Evolutionary conservation across 37 sponge, comb jelly and placozoan genomes (phyloP).

Genomic region (Ephydatia muelleri): DNA sequence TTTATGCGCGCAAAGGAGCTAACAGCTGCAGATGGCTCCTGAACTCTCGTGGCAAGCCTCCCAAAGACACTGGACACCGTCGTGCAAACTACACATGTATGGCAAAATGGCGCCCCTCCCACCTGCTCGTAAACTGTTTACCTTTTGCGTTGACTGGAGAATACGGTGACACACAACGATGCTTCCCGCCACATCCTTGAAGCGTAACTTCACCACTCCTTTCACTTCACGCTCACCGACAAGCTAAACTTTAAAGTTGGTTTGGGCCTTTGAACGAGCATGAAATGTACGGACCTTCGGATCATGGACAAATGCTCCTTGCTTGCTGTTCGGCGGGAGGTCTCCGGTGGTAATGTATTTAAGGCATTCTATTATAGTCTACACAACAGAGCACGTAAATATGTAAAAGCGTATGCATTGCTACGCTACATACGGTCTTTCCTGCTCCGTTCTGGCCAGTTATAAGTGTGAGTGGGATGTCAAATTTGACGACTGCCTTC

Average conservation of each 20-base stretch:
- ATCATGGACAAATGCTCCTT: conserved; percentile 90
- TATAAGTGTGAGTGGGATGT: conserved; percentile 91
- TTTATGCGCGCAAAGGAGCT: no score
- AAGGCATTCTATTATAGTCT: conserved; percentile 97
- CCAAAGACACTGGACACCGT: background rate
- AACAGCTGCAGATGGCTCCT: no score
- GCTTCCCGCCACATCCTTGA: conserved; percentile 66
- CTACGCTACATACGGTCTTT: conserved; percentile 75
- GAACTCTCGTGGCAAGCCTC: no score
- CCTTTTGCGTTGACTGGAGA: conserved; percentile 87
- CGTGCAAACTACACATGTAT: background rate
- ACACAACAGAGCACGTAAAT: background rate
- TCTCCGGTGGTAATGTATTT: conserved; percentile 91
- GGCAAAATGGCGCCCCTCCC: background rate
- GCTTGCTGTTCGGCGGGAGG: conserved; percentile 85
- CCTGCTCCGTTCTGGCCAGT: conserved; percentile 98
- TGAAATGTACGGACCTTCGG: conserved; percentile 68
- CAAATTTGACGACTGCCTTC: conserved; percentile 72
- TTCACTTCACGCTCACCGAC: conserved; percentile 78
- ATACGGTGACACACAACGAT: conserved; percentile 56
- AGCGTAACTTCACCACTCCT: conserved; percentile 86
- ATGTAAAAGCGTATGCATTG: background rate
- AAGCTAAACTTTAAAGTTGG: conserved; percentile 42
- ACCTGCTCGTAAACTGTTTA: conserved; percentile 2
- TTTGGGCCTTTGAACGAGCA: background rate